Percentiles rank a stretch among this genome's conserved stretches.
Evolutionary conservation across 2,888 invertebrate species (phyloP).

Genomic region (Napeogenes sylphis): DNA sequence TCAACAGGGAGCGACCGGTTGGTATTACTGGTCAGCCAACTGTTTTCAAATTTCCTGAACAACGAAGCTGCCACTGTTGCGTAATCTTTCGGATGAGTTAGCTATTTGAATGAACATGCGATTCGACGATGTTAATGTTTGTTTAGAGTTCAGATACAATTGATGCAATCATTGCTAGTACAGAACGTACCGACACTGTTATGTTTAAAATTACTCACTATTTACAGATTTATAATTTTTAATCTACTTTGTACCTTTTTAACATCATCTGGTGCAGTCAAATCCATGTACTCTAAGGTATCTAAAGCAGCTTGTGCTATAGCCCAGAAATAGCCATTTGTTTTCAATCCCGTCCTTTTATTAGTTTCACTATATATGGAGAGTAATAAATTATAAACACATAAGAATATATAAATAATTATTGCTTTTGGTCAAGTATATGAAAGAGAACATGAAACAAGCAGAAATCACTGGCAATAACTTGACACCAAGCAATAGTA

Average conservation of each 20-base stretch:
- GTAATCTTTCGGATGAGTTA: constrained; percentile 53
- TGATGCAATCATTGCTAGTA: no score
- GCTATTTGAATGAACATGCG: constrained; percentile 35
- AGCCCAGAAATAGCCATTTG: constrained; percentile 24
- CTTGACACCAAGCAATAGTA: no score
- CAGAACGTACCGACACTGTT: no score
- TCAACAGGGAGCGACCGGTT: constrained; percentile 68
- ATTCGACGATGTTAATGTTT: background rate
- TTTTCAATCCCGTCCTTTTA: constrained; percentile 21
- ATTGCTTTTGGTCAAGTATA: no score
- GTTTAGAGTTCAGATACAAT: background rate
- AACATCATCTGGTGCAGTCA: constrained; percentile 19
- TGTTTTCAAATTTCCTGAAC: constrained; percentile 47
- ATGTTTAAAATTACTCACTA: no score
- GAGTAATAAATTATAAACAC: background rate
- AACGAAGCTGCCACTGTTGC: constrained; percentile 46
- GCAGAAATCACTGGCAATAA: no score
- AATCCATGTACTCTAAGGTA: constrained; percentile 26
- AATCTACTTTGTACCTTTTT: background rate
- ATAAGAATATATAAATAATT: background rate
- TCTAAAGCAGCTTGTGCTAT: constrained; percentile 26
- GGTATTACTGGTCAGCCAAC: constrained; percentile 46
- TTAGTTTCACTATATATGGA: constrained; percentile 14
- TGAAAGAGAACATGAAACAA: no score
- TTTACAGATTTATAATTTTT: no score